Base-by-base conservation (phyloP, 2,797 vertebrate genomes). In the Peromyscus attwateri region DNA sequence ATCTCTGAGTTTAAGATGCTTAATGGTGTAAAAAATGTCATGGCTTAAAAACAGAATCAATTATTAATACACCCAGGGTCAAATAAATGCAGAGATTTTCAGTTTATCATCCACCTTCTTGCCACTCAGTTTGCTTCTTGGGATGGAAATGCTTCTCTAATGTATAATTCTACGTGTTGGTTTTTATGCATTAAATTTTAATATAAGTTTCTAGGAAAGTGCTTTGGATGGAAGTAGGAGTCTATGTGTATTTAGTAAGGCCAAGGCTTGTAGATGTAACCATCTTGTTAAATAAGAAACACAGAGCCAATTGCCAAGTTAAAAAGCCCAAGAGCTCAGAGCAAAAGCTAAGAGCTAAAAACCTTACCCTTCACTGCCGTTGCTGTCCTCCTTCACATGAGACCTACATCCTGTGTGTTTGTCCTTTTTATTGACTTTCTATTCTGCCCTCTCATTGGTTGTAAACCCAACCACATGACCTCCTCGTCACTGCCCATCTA, bases 1-100 rank as follows among this genome's bases (percentile, higher is more conserved):
- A 55, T 66, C 10, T 55, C 64, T 87, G 62, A 68, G 19, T 75
- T 21, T 84, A 52, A 95, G 80, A 57, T 27, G 16, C 43, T 46
- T 0, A 0, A 31, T 11, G 64, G 13, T 89, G 1, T 46, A 68
- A 88, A 91, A 19, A 90, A 0, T 3, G 14, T 2, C 49, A 55
- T 0, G 6, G 29, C 27, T 94, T 91, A 91, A 31, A 75, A 11
- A 77, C 1, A 57, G 8, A 64, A 83, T 9, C 79, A 77, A 85
- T 49, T 52, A n/a, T 87, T 87, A 66, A 73, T 25, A 66, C 40
- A 73, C 13, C 13, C 70, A 77, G 52, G 52, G 11, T 71, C 64
- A 93, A 87, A 94, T n/a, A 94, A 85, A 94, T 52, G 14, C 52
- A 73, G 19, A 40, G 60, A 31, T 88, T 88, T 70, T 43, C 55